Evolutionary conservation across 2,113 vertebrate genomes (phyloP).

Genomic region (Salminus brasiliensis): DNA sequence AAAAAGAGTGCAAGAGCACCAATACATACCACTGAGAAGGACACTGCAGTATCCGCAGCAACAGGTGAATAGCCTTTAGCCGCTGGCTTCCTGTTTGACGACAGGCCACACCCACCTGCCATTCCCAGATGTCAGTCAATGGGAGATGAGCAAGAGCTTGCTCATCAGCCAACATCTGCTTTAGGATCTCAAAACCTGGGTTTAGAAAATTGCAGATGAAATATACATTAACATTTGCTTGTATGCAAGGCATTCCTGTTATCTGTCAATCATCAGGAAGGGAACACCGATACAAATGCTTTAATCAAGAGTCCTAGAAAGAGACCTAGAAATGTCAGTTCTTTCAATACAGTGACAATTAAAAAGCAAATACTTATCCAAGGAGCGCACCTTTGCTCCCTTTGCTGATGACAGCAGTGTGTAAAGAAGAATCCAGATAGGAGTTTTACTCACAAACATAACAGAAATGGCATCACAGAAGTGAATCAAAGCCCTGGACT

Average conservation of each 20-base stretch:
- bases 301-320: too few relatives aligned
- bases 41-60: slow-evolving; percentile 87
- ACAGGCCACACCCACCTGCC: slow-evolving; percentile 95
- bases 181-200: slow-evolving; percentile 94
- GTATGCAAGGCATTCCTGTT: too few relatives aligned
- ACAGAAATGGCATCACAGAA: neutral
- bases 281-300: too few relatives aligned
- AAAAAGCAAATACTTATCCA: too few relatives aligned
- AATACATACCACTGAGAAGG: slow-evolving; percentile 80
- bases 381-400: neutral
- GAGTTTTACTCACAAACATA: neutral
- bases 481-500: neutral
- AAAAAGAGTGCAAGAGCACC: neutral
- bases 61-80: slow-evolving; percentile 90
- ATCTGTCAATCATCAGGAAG: too few relatives aligned
- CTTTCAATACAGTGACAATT: too few relatives aligned
- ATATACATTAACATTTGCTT: neutral
- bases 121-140: slow-evolving; percentile 89
- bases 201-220: neutral
- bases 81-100: slow-evolving; percentile 92
- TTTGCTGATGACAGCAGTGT: neutral
- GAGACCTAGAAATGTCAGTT: too few relatives aligned
- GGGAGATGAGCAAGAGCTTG: slow-evolving; percentile 85
- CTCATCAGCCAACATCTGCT: slow-evolving; percentile 93
- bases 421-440: too few relatives aligned